Evolutionary conservation across 2,888 invertebrate species (phyloP).

Genomic region (Platerodrilus igneus): DNA sequence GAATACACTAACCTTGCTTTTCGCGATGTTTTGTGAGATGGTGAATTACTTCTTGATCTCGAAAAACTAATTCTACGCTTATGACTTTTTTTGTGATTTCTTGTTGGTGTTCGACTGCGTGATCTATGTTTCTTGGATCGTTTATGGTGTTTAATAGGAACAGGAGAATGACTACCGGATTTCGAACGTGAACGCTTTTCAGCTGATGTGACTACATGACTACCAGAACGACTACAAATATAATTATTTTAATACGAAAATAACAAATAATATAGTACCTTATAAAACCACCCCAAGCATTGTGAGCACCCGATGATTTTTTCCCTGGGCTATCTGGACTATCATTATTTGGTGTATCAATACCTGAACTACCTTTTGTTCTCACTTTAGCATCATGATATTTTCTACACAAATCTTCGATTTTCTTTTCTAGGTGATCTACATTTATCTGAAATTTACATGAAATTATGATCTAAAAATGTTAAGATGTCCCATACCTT

Average conservation of each 20-base stretch:
- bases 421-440: constrained; percentile 68
- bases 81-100: constrained; percentile 44
- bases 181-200: constrained; percentile 43
- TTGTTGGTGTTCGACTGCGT: constrained; percentile 37
- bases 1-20: constrained; percentile 33
- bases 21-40: constrained; percentile 37
- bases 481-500: constrained; percentile 57
- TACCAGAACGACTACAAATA: constrained; percentile 45
- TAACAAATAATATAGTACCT: constrained; percentile 43
- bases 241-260: neutral
- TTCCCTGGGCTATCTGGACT: constrained; percentile 49
- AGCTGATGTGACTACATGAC: constrained; percentile 43
- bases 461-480: constrained; percentile 15
- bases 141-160: constrained; percentile 41
- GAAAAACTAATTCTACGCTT: constrained; percentile 44
- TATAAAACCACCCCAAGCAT: constrained; percentile 65
- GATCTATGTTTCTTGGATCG: constrained; percentile 44
- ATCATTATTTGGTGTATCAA: constrained; percentile 50
- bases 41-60: constrained; percentile 45
- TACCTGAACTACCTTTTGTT: constrained; percentile 51
- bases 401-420: constrained; percentile 66
- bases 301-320: constrained; percentile 57
- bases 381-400: constrained; percentile 64
- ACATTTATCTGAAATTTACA: constrained; percentile 55
- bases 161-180: constrained; percentile 42